Evolutionary conservation across 2,888 invertebrate genomes (phyloP), one percentile per base, ranked within the genome.

Genomic region (Lampropteryx suffumata): DNA sequence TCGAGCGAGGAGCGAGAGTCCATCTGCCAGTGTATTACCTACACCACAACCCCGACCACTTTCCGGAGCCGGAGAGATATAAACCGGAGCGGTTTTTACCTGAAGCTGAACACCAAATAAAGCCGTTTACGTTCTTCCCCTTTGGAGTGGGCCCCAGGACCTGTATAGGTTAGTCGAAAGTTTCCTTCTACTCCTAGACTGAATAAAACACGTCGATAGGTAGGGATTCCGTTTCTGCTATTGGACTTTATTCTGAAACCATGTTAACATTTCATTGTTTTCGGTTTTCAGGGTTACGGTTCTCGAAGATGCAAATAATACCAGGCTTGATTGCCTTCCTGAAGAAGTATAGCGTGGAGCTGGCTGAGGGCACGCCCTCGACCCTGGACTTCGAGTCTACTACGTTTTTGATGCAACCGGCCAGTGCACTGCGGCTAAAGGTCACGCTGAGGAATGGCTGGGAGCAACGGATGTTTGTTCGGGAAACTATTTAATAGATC

Each of bases 81-180:
- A 51, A 53, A 0, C 83, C 82, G 0, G 80, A 81, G 45, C 60
- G 82, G 6, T 82, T 82, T 32, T 49, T 70, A 2, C 64, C 67
- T 0, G 73, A 66, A 14, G 63, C 66, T 4, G 71, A 65, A 40
- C 55, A 62, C 1, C 53, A 69, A 8, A 55, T 79, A 4, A 69
- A 59, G 5, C 73, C 72, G 0, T 76, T 65, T 51, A 73, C 75
- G 0, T 81, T 64, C 40, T 61, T 79, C 11, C 76, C 82, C 0
- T 83, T 78, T 37, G 80, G 82, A 10, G 73, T 76, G 35, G 82
- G 80, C 0, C 74, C 76, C 0, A 68, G 80, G 34, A 53, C 67
- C 26, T 83, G 82, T 30, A 71, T 82, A 13, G 82, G 82, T 82
- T 63, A 69, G 61, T 65, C 9, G 8, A 28, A 6, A 33, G 9